phyloP scores from a whole-genome alignment of 1,140 invertebrate species.

The Latrodectus geometricus region DNA sequence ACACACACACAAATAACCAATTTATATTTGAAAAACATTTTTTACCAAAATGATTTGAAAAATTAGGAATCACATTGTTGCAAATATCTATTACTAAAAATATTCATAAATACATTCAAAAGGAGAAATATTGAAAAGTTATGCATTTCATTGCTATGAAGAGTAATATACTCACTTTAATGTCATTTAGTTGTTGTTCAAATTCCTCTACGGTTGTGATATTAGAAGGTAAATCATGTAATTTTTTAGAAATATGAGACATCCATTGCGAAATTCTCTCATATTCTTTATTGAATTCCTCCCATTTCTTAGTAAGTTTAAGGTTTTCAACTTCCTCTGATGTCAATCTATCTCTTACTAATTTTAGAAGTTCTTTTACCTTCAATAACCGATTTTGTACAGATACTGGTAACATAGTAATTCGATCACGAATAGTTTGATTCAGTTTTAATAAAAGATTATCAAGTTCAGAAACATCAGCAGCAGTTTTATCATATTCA shows the following conservation, averaged over 20 bases:
- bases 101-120: too few species aligned
- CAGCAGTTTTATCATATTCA: constrained; percentile 79
- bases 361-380: constrained; percentile 72
- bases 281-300: constrained; percentile 53
- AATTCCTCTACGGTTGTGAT: constrained; percentile 7
- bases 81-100: too few species aligned
- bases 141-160: too few species aligned
- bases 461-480: constrained; percentile 78
- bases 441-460: constrained; percentile 73
- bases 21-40: too few species aligned
- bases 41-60: too few species aligned
- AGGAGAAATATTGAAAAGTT: too few species aligned
- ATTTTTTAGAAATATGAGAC: constrained; percentile 21
- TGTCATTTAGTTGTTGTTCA: constrained; percentile 20
- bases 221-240: constrained; percentile 13
- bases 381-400: constrained; percentile 78
- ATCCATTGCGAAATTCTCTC: constrained; percentile 32
- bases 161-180: constrained; percentile 27
- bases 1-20: too few species aligned
- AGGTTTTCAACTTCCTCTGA: constrained; percentile 23
- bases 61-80: too few species aligned
- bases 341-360: background rate
- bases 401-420: constrained; percentile 77
- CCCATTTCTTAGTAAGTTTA: constrained; percentile 46
- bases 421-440: constrained; percentile 76